Evolutionary conservation across 2,888 invertebrate genomes (phyloP), one percentile per base, ranked within the genome.

Genomic region (Nemotelus pantherinus): DNA sequence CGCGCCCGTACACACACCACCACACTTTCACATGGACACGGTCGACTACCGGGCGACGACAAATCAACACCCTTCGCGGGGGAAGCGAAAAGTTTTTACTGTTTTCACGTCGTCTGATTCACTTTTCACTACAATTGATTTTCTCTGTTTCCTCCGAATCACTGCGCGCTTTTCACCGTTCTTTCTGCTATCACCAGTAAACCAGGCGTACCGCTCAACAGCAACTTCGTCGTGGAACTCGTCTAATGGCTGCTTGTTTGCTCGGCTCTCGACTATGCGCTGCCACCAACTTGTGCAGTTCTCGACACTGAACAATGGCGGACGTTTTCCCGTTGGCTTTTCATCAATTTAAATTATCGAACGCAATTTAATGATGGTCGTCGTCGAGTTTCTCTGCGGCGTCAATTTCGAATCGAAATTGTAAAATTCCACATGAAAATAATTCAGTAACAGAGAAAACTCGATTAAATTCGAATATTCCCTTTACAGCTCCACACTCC

Each of bases 291-390:
- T n/a, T 10, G 58, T 72, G 58, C 53, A 39, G 57, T 72, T 57
- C 60, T 58, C 50, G 39, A 47, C n/a, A 5, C 72, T 7, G 72
- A 72, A 58, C 72, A 72, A 72, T 72, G 72, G 72, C 72, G 72
- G 72, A 58, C 45, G 60, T 47, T 58, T 72, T 72, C 72, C 72
- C 72, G 72, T 60, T 68, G 48, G 39, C 44, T 68, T 43, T 63
- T 25, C n/a, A 58, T 25, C 58, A 58, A 58, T 58, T n/a, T 25
- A 58, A 58, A 10, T 4, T 25, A 25, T 25, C 25, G 25, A 25
- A 25, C 25, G 25, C 25, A 25, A 25, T 25, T 25, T 25, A 25
- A 25, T 25, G 25, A 25, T 25, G 25, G 25, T 53, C 58, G 58
- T 9, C 5, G 58, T 58, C 58, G 58, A n/a, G 58, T 58, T 58